Evolutionary conservation across 2,888 invertebrate species (phyloP).

Genomic region (Eupithecia insigniata): DNA sequence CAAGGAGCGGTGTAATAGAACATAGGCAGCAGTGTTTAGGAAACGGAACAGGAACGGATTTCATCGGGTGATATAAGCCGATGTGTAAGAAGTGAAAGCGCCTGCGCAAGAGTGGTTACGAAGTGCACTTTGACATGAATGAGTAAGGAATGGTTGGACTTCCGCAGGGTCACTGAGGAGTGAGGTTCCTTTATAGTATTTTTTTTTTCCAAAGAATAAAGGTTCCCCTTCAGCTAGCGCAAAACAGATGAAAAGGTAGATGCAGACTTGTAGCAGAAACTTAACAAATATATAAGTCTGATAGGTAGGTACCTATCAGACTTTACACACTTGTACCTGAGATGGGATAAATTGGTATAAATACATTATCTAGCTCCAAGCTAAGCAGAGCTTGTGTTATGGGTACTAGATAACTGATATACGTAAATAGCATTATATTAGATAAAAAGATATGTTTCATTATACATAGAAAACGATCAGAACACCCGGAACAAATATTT

Average conservation of each 20-base stretch:
- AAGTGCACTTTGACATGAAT: slow-evolving; percentile 43
- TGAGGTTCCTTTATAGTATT: neutral
- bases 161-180: neutral
- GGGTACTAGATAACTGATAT: no score
- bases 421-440: no score
- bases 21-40: slow-evolving; percentile 40
- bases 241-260: neutral
- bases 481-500: no score
- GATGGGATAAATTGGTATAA: neutral
- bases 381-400: no score
- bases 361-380: no score
- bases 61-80: slow-evolving; percentile 45
- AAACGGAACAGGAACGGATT: slow-evolving; percentile 45
- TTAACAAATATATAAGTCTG: no score
- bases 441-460: no score
- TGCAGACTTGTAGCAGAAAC: neutral
- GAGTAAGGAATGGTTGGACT: neutral
- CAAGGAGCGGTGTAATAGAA: slow-evolving; percentile 32
- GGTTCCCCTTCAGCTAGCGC: neutral
- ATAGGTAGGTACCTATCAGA: no score
- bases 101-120: slow-evolving; percentile 40
- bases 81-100: slow-evolving; percentile 50
- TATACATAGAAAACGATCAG: no score
- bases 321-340: neutral
- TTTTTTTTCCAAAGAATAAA: neutral